Evolutionary conservation across 2,113 vertebrate genomes (phyloP).

Genomic region (Holacanthus passer): DNA sequence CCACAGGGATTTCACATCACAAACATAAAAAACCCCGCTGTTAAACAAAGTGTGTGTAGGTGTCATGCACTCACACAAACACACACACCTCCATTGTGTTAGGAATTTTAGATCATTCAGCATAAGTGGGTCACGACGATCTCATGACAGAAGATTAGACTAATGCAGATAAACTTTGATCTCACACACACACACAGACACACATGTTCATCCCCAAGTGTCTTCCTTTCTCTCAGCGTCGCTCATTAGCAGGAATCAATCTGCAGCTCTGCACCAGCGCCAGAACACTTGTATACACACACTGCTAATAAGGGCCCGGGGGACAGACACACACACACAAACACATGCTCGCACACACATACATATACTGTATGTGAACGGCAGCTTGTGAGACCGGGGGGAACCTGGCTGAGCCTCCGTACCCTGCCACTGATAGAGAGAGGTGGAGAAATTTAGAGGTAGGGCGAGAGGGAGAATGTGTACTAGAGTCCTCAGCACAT

Average conservation of each 20-base stretch:
- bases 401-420: constrained; percentile 1
- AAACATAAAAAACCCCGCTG: constrained; percentile 20
- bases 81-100: constrained; percentile 9
- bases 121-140: constrained; percentile 49
- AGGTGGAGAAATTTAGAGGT: constrained; percentile 30
- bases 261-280: constrained; percentile 47
- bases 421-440: constrained; percentile 6
- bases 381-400: constrained; percentile 27
- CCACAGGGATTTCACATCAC: constrained; percentile 19
- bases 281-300: constrained; percentile 59
- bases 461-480: constrained; percentile 19
- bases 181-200: constrained; percentile 13
- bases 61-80: not conserved
- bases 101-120: not conserved
- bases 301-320: constrained; percentile 58
- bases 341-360: not conserved
- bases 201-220: constrained; percentile 7
- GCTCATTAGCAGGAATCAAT: constrained; percentile 74
- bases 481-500: constrained; percentile 43
- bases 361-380: not conserved
- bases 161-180: constrained; percentile 49
- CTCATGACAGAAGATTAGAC: constrained; percentile 36
- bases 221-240: constrained; percentile 41
- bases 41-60: not conserved
- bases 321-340: constrained; percentile 31